phyloP scores from a whole-genome alignment of 2,888 invertebrate species.

The Schizaphis graminum region DNA sequence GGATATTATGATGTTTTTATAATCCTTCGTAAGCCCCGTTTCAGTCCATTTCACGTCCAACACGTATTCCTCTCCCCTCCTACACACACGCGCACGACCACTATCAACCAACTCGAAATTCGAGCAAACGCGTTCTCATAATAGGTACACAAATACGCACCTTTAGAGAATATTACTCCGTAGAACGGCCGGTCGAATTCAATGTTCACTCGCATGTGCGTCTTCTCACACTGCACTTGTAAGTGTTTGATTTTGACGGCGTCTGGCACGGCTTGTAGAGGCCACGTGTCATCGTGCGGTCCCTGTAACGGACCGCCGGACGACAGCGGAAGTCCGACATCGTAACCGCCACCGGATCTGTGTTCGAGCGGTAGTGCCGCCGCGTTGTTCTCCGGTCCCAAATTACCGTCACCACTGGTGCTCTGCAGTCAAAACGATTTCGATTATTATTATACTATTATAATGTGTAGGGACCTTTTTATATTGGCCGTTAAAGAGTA shows the following conservation, averaged over 20 bases:
- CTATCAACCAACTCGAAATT: background rate
- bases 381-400: conserved; percentile 64
- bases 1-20: no score
- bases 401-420: conserved; percentile 64
- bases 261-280: conserved; percentile 84
- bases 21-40: no score
- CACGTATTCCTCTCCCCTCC: no score
- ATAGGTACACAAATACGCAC: conserved; percentile 67
- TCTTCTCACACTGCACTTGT: conserved; percentile 95
- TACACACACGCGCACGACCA: no score
- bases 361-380: conserved; percentile 69
- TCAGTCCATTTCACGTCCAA: no score
- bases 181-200: conserved; percentile 96
- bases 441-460: background rate
- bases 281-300: conserved; percentile 83
- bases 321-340: conserved; percentile 67
- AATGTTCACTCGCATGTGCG: conserved; percentile 94
- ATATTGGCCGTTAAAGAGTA: no score
- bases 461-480: no score
- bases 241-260: conserved; percentile 94
- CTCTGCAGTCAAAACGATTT: conserved; percentile 52
- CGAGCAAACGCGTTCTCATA: conserved; percentile 25
- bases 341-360: conserved; percentile 69
- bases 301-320: conserved; percentile 70
- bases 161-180: conserved; percentile 96